These are phyloP conservation scores for Nomada goodeniana DNA, from an alignment of 2,888 invertebrate species.

Conservation along the genomic window DNA sequence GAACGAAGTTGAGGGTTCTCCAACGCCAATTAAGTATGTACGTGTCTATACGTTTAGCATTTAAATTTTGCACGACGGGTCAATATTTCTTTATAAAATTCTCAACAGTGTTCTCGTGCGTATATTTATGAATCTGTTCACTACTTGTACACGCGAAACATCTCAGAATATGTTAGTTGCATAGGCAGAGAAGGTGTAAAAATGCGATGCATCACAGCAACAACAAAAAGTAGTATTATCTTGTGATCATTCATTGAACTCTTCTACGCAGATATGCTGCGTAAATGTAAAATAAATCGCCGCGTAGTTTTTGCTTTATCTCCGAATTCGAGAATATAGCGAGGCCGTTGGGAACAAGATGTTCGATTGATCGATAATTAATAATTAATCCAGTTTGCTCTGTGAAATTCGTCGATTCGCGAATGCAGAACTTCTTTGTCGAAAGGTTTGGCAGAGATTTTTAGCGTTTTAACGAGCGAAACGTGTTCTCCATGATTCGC, in stretches of 20 bases:
- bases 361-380: conserved; percentile 20
- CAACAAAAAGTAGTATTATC: conserved; percentile 5
- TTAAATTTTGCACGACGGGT: conserved; percentile 48
- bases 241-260: conserved; percentile 25
- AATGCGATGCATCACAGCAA: neutral
- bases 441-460: conserved; percentile 4
- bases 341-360: neutral
- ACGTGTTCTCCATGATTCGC: neutral
- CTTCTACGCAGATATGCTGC: neutral
- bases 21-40: conserved; percentile 39
- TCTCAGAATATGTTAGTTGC: neutral
- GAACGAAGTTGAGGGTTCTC: conserved; percentile 34
- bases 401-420: neutral
- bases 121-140: neutral
- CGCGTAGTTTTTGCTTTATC: conserved; percentile 20
- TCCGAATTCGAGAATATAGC: conserved; percentile 18
- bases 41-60: conserved; percentile 57
- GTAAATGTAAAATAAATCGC: conserved; percentile 19
- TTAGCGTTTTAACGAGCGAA: conserved; percentile 20
- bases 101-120: neutral
- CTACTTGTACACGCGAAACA: neutral
- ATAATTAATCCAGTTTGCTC: neutral
- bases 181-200: neutral
- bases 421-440: neutral
- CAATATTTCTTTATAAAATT: conserved; percentile 11